These are phyloP conservation scores for Salticus scenicus DNA, from an alignment of 2,888 invertebrate species.

Conservation along the genomic window DNA sequence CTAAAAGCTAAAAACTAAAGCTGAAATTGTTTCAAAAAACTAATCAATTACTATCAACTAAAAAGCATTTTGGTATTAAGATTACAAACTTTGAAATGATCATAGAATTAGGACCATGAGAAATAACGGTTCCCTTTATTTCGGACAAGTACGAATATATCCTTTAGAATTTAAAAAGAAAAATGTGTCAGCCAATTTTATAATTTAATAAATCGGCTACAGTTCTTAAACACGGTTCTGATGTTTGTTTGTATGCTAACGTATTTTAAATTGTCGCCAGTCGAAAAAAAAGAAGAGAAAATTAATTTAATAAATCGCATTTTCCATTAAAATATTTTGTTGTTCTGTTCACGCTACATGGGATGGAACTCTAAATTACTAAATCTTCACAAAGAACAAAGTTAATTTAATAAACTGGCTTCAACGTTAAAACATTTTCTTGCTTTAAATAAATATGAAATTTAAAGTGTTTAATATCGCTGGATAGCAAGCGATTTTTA, in stretches of 20 bases:
- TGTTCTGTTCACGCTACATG: slow-evolving; percentile 20
- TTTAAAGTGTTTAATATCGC: slow-evolving; percentile 22
- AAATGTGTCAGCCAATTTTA: slow-evolving; percentile 9
- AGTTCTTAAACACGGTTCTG: neutral
- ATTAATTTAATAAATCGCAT: slow-evolving; percentile 28
- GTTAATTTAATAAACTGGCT: slow-evolving; percentile 25
- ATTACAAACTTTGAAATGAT: no score
- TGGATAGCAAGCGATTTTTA: neutral
- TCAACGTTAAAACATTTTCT: slow-evolving; percentile 23
- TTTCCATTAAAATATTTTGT: slow-evolving; percentile 28
- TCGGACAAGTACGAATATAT: no score
- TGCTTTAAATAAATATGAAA: neutral
- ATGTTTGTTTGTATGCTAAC: neutral
- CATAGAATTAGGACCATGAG: no score
- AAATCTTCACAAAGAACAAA: neutral
- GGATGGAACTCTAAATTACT: slow-evolving; percentile 15
- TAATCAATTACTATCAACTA: no score
- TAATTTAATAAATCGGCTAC: slow-evolving; percentile 27
- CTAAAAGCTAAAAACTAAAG: no score
- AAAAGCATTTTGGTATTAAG: no score
- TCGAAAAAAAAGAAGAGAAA: neutral
- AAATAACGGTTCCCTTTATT: no score
- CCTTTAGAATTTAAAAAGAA: no score
- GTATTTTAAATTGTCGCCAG: neutral
- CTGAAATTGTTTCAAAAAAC: no score